Base-by-base conservation (phyloP, 2,797 vertebrate genomes). In the Syncerus caffer region DNA sequence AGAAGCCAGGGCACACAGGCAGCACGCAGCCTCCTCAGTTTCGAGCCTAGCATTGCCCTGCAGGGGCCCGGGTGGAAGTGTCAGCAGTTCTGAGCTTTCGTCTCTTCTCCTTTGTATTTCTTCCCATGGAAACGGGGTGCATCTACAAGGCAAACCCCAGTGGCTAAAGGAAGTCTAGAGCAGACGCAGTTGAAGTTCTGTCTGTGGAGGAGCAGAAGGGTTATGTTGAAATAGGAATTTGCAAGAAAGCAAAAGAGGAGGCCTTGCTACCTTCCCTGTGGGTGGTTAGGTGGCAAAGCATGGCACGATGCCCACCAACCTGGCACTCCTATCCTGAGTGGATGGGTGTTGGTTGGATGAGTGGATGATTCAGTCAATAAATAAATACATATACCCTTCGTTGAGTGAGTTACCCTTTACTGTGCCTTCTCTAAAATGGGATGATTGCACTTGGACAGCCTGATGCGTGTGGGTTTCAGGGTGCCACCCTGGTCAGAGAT, bases 281-380 rank as follows among this genome's bases (percentile, higher is more conserved):
- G 12, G 31, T 3, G 1, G 17, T 50, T 25, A 71, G 25, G 91
- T 51, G 50, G 45, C 17, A 15, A 16, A 91, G 29, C 9, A 1
- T 15, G 55, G 47, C 38, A 1, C 0, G 0, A 6, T 51, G 55
- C 71, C 67, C 27, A 7, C 42, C 34, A 38, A 0, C 2, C 0
- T 34, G 16, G 4, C 27, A 60, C 80, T 23, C 51, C 21, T 23
- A 23, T 51, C 80, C 62, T 80, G 7, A 0, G 27, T 23, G 38
- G 34, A 12, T 38, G 19, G 19, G 19, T 71, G 6, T 55, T 64
- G 50, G 47, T 11, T 76, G 58, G 85, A 23, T 71, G 71, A 62
- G 51, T 15, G 1, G 71, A 19, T 31, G 53, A 50, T 27, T 53
- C 17, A 29, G 6, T 34, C 53, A 15, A 38, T 67, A 53, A n/a